These are phyloP conservation scores for Chiroxiphia lanceolata DNA, from an alignment of 2,797 vertebrate genomes.

Conservation along the genomic window DNA sequence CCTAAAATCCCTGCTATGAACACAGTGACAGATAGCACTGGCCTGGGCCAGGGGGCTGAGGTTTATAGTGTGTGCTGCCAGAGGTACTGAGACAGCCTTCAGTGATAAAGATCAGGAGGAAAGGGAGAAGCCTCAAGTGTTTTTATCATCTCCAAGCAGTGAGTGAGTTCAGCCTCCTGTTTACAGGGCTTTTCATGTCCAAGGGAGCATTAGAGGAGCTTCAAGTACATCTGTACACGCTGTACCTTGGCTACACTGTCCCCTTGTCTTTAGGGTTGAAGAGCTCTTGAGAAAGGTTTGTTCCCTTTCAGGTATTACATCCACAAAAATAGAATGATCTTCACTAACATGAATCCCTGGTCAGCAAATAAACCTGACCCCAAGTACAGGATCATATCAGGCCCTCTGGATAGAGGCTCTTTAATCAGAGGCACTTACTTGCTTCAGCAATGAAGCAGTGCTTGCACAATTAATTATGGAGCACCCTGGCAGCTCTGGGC, in stretches of 20 bases:
- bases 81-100: not conserved
- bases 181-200: not conserved
- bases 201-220: not conserved
- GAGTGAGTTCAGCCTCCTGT: not conserved
- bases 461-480: not conserved
- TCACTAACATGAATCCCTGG: not conserved
- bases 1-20: not conserved
- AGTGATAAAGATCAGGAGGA: not conserved
- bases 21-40: not conserved
- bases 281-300: not conserved
- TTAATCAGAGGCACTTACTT: not conserved
- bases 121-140: not conserved
- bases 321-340: not conserved
- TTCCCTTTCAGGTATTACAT: not conserved
- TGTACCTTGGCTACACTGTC: not conserved
- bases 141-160: not conserved
- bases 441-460: not conserved
- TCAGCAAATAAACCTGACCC: not conserved
- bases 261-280: not conserved
- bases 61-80: not conserved
- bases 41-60: not conserved
- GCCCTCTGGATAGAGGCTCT: not conserved
- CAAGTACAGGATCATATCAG: not conserved
- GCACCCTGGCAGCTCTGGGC: not conserved
- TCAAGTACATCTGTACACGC: not conserved